These are phyloP conservation scores for Oreonectes daqikongensis DNA, from an alignment of 2,797 vertebrate genomes.

Conservation along the genomic window DNA sequence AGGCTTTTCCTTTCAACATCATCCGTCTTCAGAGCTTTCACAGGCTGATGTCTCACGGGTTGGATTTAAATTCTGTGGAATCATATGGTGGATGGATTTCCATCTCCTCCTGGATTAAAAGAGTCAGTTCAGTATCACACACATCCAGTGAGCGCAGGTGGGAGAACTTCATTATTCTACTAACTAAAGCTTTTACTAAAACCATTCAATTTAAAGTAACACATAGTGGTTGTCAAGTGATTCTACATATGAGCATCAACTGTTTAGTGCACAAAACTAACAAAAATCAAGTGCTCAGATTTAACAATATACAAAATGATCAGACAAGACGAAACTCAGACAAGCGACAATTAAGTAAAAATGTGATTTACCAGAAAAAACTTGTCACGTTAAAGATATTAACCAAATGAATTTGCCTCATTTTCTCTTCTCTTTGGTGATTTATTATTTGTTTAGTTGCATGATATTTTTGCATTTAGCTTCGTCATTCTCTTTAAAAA, in stretches of 20 bases:
- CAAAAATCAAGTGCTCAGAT: too few relatives aligned
- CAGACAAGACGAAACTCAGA: not conserved
- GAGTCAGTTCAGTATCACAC: constrained; percentile 60
- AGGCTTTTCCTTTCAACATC: not conserved
- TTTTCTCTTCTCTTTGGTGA: not conserved
- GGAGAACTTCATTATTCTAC: constrained; percentile 31
- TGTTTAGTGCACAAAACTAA: not conserved
- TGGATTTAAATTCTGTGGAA: constrained; percentile 58
- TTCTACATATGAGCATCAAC: not conserved
- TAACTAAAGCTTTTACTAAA: not conserved
- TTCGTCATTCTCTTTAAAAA: not conserved
- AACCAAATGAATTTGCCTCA: not conserved
- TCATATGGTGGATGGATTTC: constrained; percentile 57
- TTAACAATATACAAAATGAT: not conserved
- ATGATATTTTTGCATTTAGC: not conserved
- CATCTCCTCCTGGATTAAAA: constrained; percentile 73
- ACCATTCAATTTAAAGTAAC: not conserved
- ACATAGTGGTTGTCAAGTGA: not conserved
- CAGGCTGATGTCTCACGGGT: constrained; percentile 38
- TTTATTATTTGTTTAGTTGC: not conserved
- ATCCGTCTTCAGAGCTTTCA: not conserved
- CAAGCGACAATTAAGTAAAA: not conserved
- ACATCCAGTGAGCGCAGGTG: constrained; percentile 62
- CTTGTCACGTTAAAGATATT: not conserved
- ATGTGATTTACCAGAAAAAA: not conserved